Percentiles rank a stretch among this genome's conserved stretches.
Conservation (phyloP, 2,113 vertebrate species). For the Heterotilapia buettikoferi region DNA sequence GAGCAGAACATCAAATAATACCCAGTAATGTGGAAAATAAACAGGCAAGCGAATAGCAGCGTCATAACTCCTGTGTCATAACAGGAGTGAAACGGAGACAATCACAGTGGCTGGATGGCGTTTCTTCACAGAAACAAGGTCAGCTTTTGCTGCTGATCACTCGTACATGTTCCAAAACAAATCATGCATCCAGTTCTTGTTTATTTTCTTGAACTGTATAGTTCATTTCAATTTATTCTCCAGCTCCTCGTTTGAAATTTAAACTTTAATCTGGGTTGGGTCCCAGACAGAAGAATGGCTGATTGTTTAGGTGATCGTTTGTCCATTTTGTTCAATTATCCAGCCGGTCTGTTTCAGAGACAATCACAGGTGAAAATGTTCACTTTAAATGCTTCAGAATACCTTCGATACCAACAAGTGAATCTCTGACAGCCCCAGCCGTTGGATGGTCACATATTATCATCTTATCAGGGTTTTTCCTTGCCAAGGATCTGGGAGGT, state of each 20-base stretch:
- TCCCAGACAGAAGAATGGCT: not conserved
- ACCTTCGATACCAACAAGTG: not conserved
- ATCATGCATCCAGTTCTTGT: not conserved
- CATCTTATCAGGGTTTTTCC: not conserved
- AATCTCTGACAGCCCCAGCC: not conserved
- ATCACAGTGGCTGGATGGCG: not conserved
- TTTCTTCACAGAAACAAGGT: not conserved
- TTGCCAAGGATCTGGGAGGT: not conserved
- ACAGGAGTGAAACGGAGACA: not conserved
- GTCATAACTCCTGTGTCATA: not conserved
- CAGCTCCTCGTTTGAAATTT: not conserved
- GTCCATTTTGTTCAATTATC: not conserved
- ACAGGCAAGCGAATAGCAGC: not conserved
- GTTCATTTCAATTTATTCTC: not conserved
- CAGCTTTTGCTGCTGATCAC: not conserved
- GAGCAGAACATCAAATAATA: constrained; percentile 5
- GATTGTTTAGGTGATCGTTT: not conserved
- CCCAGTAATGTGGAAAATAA: not conserved
- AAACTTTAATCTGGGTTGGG: not conserved
- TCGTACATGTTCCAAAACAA: not conserved
- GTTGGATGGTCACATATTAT: not conserved
- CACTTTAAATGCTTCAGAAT: not conserved
- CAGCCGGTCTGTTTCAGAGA: not conserved
- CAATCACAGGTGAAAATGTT: not conserved
- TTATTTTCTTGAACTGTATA: not conserved